phyloP scores from a whole-genome alignment of 2,113 vertebrate species.

The Chloroceryle aenea region DNA sequence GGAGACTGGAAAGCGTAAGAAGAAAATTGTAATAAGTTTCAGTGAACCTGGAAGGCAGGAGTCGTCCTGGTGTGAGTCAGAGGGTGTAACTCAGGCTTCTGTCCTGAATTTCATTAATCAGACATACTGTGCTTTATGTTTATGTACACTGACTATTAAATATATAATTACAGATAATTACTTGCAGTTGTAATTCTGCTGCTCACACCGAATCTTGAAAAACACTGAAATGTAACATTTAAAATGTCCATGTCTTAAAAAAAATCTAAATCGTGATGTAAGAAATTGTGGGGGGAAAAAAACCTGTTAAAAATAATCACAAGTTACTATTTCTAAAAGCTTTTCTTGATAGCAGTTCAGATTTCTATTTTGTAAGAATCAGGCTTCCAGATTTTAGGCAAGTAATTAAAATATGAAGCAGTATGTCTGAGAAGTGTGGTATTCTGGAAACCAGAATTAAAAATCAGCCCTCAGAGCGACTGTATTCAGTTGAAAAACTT shows the following conservation, averaged over 20 bases:
- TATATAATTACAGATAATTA: conserved; percentile 39
- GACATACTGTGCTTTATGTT: not conserved
- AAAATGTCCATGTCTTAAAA: not conserved
- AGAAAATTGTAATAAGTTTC: conserved; percentile 34
- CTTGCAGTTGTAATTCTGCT: not conserved
- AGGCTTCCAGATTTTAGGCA: not conserved
- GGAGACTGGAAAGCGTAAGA: not conserved
- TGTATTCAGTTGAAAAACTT: not conserved
- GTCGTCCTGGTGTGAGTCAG: conserved; percentile 12
- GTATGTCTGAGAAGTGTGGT: not conserved
- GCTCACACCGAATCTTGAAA: not conserved
- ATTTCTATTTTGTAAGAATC: not conserved
- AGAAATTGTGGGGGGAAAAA: not conserved
- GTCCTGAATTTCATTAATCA: conserved; percentile 31
- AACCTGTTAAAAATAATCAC: not conserved
- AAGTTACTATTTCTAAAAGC: not conserved
- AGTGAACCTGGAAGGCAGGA: conserved; percentile 44
- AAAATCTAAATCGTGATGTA: not conserved
- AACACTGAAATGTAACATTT: not conserved
- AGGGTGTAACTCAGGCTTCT: conserved; percentile 39
- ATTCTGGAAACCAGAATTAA: not conserved
- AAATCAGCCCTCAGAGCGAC: not conserved
- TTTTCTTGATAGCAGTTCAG: not conserved
- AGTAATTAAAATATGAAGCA: not conserved
- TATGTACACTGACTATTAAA: conserved; percentile 9